Evolutionary conservation across 2,888 invertebrate genomes (phyloP), one percentile per base, ranked within the genome.

Genomic region (Cataglyphis cursor): DNA sequence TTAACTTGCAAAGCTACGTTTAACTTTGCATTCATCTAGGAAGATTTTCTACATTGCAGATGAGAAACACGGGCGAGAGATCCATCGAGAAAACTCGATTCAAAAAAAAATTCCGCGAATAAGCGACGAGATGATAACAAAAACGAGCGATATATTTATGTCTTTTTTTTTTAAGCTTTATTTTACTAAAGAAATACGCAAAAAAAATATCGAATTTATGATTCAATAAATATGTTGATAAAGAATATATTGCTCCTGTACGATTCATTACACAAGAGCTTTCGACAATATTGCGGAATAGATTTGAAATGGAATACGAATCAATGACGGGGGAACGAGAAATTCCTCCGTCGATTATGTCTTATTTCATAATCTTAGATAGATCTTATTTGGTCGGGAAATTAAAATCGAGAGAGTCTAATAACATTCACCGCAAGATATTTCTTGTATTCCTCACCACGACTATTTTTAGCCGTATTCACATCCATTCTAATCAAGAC

Each of bases 331-430:
- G 18, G 62, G 62, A 21, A 24, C 5, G 15, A 21, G 38, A 5
- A 75, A 28, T 41, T 66, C n/a, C 54, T n/a, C 15, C 15, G 9
- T 15, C 41, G 68, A 76, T 66, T 12, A 28, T 41, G 66, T 57
- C 68, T 38, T 0, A 15, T 24, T 3, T 38, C 66, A 38, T 54
- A 38, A 76, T 51, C 18, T 4, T 6, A 41, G 28, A 18, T 8
- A 18, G 15, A 66, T 75, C 28, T 76, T 28, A 54, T 38, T 24
- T n/a, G 18, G n/a, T 35, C 28, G 38, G 28, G 28, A 76, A 65
- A 51, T 76, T 75, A 75, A 75, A 75, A 54, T 66, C 4, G 38
- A 66, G 3, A n/a, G 75, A 51, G 15, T 54, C 24, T 65, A 65
- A 41, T 28, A 41, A 66, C n/a, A n/a, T 24, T n/a, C 12, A 28